These are phyloP conservation scores for Thalpophila matura DNA, from an alignment of 2,888 invertebrate genomes.

Conservation along the genomic window DNA sequence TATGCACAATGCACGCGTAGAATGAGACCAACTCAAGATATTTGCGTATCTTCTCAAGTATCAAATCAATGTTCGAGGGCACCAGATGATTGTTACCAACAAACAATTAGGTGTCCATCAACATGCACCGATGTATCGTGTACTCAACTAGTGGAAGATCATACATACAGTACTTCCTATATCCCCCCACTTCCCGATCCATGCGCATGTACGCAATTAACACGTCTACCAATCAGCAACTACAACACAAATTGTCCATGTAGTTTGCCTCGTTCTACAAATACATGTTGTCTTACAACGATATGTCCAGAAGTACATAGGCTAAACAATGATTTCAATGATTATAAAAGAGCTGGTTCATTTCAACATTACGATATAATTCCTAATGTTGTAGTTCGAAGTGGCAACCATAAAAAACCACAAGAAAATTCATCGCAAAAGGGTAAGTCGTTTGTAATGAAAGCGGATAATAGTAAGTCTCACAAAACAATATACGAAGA, in stretches of 20 bases:
- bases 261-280: slow-evolving; percentile 32
- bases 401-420: slow-evolving; percentile 63
- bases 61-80: slow-evolving; percentile 68
- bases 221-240: slow-evolving; percentile 51
- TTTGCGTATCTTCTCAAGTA: slow-evolving; percentile 51
- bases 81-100: slow-evolving; percentile 52
- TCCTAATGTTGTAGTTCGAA: slow-evolving; percentile 71
- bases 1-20: slow-evolving; percentile 73
- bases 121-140: slow-evolving; percentile 40
- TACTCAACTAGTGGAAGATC: slow-evolving; percentile 42
- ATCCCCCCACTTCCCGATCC: slow-evolving; percentile 39
- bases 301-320: slow-evolving; percentile 56
- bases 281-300: slow-evolving; percentile 35
- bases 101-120: slow-evolving; percentile 38
- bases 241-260: slow-evolving; percentile 62
- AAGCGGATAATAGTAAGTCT: slow-evolving; percentile 44
- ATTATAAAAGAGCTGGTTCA: slow-evolving; percentile 60
- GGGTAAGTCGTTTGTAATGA: slow-evolving; percentile 43
- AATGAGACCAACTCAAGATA: slow-evolving; percentile 35
- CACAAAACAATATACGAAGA: slow-evolving; percentile 47
- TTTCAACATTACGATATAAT: slow-evolving; percentile 73
- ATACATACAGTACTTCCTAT: slow-evolving; percentile 25
- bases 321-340: slow-evolving; percentile 57
- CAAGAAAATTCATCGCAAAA: slow-evolving; percentile 41
- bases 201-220: slow-evolving; percentile 70